Percentiles rank a stretch among this genome's conserved stretches.
Evolutionary conservation across 2,797 vertebrate species (phyloP).

Genomic region (Pangasius mekongensis): DNA sequence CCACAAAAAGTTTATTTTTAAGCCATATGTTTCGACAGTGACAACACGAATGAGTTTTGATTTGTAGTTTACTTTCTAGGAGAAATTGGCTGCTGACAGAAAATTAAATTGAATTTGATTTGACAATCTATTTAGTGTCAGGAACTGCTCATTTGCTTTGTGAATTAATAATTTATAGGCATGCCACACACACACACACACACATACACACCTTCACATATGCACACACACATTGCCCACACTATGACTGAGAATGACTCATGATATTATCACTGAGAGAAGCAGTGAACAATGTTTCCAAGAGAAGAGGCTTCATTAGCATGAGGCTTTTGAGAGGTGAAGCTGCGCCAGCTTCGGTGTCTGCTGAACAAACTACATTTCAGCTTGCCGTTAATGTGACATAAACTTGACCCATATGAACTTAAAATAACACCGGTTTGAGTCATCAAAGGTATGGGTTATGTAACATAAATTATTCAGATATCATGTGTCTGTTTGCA

Average conservation of each 20-base stretch:
- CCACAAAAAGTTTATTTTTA: background rate
- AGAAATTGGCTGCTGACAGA: conserved; percentile 10
- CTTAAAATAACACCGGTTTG: background rate
- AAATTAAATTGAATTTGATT: conserved; percentile 5
- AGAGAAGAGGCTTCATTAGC: conserved; percentile 18
- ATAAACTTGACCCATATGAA: background rate
- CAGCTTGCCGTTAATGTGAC: background rate
- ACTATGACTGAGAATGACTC: conserved; percentile 45
- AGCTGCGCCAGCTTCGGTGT: background rate
- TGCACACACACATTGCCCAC: conserved; percentile 25
- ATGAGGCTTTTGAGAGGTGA: background rate
- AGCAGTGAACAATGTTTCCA: conserved; percentile 40
- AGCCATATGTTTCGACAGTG: background rate
- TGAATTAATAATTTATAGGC: conserved; percentile 42
- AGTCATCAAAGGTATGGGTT: conserved; percentile 5
- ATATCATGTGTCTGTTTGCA: conserved; percentile 52
- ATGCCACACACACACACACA: conserved; percentile 19
- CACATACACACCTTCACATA: background rate
- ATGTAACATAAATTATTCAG: background rate
- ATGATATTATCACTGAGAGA: conserved; percentile 48
- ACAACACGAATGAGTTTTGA: background rate
- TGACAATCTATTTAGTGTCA: conserved; percentile 22
- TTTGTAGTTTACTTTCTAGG: background rate
- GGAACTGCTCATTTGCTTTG: conserved; percentile 27
- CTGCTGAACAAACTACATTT: background rate